A percentile compares a stretch with the other conserved stretches of the same genome.
Conservation (phyloP, 1,140 invertebrate genomes). For the Phthorimaea operculella region DNA sequence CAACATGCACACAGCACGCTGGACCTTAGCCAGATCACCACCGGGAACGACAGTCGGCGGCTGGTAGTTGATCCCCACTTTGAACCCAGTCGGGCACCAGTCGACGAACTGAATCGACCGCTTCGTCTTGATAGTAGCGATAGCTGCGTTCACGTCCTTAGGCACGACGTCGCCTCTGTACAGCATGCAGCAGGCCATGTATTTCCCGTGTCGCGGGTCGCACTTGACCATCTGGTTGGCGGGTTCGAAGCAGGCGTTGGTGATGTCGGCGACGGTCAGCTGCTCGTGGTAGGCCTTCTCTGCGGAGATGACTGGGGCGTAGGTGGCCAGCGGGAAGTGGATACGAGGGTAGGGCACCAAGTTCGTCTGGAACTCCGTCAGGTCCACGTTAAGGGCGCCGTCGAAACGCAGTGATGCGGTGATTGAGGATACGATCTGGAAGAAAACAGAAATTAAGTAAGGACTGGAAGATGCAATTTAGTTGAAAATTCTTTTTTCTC, state of each 20-base stretch:
- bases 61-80: conserved; percentile 85
- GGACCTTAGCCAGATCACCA: conserved; percentile 86
- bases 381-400: conserved; percentile 87
- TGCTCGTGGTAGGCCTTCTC: conserved; percentile 88
- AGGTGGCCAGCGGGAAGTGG: conserved; percentile 83
- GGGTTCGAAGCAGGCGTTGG: conserved; percentile 84
- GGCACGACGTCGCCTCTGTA: conserved; percentile 79
- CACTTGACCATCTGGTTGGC: conserved; percentile 91
- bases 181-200: conserved; percentile 90
- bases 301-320: conserved; percentile 81
- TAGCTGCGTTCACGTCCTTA: conserved; percentile 90
- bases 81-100: conserved; percentile 86
- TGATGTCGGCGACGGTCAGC: conserved; percentile 81
- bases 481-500: too few species aligned
- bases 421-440: conserved; percentile 84
- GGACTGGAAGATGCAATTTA: too few species aligned
- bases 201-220: conserved; percentile 82
- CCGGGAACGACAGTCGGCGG: conserved; percentile 84
- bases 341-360: conserved; percentile 85
- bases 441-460: conserved; percentile 14
- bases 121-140: conserved; percentile 91
- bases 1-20: conserved; percentile 88
- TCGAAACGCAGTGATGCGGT: conserved; percentile 89
- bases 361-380: conserved; percentile 92
- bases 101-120: conserved; percentile 85